Percentiles rank a stretch among this genome's conserved stretches.
phyloP scores from a whole-genome alignment of 2,113 vertebrate genomes.

The Crotophaga sulcirostris region DNA sequence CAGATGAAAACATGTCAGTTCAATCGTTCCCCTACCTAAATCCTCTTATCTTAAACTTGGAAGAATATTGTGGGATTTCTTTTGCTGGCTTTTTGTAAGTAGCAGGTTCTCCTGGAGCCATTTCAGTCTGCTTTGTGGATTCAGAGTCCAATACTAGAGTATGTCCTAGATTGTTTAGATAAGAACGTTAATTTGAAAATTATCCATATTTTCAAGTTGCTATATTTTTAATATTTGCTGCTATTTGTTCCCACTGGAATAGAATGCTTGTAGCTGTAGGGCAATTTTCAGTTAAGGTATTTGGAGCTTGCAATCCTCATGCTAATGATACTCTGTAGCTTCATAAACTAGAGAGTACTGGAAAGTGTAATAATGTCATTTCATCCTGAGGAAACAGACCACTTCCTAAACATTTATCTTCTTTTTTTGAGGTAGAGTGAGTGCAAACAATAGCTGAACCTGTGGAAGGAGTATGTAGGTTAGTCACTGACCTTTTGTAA shows the following conservation, averaged over 20 bases:
- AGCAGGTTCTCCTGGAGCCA: constrained; percentile 41
- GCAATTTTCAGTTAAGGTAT: not conserved
- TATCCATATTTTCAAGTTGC: not conserved
- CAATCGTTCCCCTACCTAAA: not conserved
- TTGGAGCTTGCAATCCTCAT: not conserved
- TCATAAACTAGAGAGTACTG: not conserved
- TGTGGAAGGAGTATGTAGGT: not conserved
- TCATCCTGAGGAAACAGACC: constrained; percentile 1
- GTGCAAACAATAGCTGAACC: not conserved
- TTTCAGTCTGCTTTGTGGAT: constrained; percentile 17
- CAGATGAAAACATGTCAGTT: constrained; percentile 50
- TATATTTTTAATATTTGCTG: constrained; percentile 28
- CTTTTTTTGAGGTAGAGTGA: not conserved
- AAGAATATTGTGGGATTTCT: constrained; percentile 18
- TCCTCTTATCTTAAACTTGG: not conserved
- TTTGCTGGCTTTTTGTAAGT: constrained; percentile 44
- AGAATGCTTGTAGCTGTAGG: not conserved
- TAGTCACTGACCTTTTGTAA: not conserved
- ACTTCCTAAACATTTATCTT: not conserved
- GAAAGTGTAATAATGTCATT: not conserved
- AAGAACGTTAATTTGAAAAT: not conserved
- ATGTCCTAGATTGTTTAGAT: constrained; percentile 2
- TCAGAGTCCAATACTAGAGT: constrained; percentile 1
- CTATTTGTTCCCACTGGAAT: constrained; percentile 22
- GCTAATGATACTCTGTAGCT: not conserved